These are phyloP conservation scores for Aurelia sp. DNA, from an alignment of 30 jellyfish, hydroid and myxozoan genomes.

Conservation along the genomic window DNA sequence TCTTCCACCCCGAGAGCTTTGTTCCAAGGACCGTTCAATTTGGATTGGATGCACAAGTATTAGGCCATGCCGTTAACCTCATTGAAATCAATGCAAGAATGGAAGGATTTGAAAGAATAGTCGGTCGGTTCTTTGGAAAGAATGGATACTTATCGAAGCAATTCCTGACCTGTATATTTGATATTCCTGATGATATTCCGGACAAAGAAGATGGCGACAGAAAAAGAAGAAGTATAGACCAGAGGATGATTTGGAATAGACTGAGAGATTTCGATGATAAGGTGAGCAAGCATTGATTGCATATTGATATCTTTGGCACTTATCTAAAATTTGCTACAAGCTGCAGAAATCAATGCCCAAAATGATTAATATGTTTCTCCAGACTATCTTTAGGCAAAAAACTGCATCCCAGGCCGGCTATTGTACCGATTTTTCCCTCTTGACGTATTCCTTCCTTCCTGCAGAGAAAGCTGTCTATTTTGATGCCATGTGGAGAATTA, in stretches of 20 bases:
- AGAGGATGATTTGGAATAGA: constrained; percentile 3
- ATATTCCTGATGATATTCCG: constrained; percentile 55
- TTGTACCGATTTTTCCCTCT: too few species aligned
- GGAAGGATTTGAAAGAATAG: constrained; percentile 86
- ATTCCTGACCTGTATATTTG: constrained; percentile 53
- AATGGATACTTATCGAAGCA: constrained; percentile 70
- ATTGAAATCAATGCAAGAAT: constrained; percentile 79
- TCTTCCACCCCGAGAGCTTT: constrained; percentile 94
- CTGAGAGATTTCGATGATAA: constrained; percentile 27
- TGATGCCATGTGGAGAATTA: too few species aligned
- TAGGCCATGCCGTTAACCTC: constrained; percentile 87
- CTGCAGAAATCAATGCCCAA: too few species aligned
- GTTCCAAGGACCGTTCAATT: constrained; percentile 81
- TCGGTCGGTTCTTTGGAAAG: constrained; percentile 52
- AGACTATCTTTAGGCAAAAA: too few species aligned
- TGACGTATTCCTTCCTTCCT: too few species aligned
- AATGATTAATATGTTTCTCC: too few species aligned
- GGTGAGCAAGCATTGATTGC: constrained; percentile 1
- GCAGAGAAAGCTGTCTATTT: too few species aligned
- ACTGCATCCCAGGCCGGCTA: too few species aligned
- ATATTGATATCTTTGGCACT: too few species aligned
- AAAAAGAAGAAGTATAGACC: constrained; percentile 11
- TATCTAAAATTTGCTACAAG: too few species aligned
- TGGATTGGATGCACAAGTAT: constrained; percentile 61
- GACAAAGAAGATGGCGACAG: constrained; percentile 23